These are phyloP conservation scores for Hyalella azteca DNA, from an alignment of 2,888 invertebrate species.

Conservation along the genomic window DNA sequence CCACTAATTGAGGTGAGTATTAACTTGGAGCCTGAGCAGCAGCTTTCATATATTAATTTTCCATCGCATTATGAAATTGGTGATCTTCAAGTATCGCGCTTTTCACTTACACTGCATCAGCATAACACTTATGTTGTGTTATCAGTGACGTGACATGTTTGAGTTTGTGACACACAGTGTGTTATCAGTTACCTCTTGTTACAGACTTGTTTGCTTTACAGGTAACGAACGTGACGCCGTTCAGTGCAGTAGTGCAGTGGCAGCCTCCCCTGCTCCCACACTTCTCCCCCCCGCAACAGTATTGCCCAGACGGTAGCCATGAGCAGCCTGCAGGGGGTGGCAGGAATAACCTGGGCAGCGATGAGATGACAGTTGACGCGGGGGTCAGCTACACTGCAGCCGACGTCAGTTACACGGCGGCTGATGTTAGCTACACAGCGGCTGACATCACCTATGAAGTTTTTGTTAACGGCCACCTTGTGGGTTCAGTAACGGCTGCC, in stretches of 20 bases:
- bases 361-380: too few species aligned
- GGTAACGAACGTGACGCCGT: slow-evolving; percentile 82
- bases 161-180: too few species aligned
- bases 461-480: slow-evolving; percentile 83
- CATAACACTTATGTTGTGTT: too few species aligned
- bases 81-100: too few species aligned
- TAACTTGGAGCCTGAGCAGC: too few species aligned
- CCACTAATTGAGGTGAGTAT: slow-evolving; percentile 75
- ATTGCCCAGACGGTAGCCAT: not conserved
- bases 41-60: too few species aligned
- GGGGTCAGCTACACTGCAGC: not conserved
- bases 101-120: too few species aligned
- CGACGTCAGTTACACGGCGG: not conserved
- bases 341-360: not conserved
- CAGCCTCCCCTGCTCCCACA: slow-evolving; percentile 17
- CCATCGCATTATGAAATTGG: too few species aligned
- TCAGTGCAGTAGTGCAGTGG: slow-evolving; percentile 86
- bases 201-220: slow-evolving; percentile 64
- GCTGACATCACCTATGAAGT: slow-evolving; percentile 73
- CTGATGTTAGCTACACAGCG: not conserved
- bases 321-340: not conserved
- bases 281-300: too few species aligned
- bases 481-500: slow-evolving; percentile 74
- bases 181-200: too few species aligned
- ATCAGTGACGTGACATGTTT: too few species aligned